These are phyloP conservation scores for Myxocyprinus asiaticus DNA, from an alignment of 2,113 vertebrate genomes.

Conservation along the genomic window DNA sequence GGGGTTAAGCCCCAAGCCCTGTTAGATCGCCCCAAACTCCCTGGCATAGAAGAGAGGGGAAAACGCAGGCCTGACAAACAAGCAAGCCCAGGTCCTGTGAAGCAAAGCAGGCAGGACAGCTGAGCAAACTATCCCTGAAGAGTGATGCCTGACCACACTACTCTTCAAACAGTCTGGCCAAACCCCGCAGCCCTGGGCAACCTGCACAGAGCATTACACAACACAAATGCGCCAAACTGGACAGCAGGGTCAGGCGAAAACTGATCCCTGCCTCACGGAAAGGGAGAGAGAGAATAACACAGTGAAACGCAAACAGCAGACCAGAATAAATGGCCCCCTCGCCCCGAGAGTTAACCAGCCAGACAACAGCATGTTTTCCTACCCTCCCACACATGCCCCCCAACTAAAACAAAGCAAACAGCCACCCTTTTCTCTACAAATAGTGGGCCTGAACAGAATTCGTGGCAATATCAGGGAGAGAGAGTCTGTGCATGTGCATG, in stretches of 20 bases:
- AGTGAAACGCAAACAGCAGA: slow-evolving; percentile 50
- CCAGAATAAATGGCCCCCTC: slow-evolving; percentile 36
- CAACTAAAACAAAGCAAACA: slow-evolving; percentile 56
- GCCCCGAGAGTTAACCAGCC: slow-evolving; percentile 55
- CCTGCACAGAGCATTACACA: slow-evolving; percentile 21
- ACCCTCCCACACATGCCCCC: slow-evolving; percentile 24
- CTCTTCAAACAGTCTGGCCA: slow-evolving; percentile 46
- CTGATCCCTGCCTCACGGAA: slow-evolving; percentile 44
- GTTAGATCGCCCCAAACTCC: slow-evolving; percentile 43
- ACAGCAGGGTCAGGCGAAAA: slow-evolving; percentile 36
- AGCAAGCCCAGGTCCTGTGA: slow-evolving; percentile 31
- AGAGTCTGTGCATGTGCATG: slow-evolving; percentile 24
- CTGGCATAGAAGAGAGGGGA: slow-evolving; percentile 31
- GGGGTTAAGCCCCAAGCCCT: slow-evolving; percentile 43
- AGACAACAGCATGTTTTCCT: slow-evolving; percentile 47
- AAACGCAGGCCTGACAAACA: slow-evolving; percentile 11
- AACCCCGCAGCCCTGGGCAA: slow-evolving; percentile 35
- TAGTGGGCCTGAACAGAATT: slow-evolving; percentile 73
- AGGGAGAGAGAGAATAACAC: slow-evolving; percentile 22
- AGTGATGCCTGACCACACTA: slow-evolving; percentile 37
- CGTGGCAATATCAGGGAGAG: slow-evolving; percentile 62
- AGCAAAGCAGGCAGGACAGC: slow-evolving; percentile 52
- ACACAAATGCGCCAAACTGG: slow-evolving; percentile 31
- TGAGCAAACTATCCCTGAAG: slow-evolving; percentile 53
- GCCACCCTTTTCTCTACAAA: slow-evolving; percentile 73